A percentile compares a stretch with the other conserved stretches of the same genome.
These are phyloP conservation scores for Bombus ignitus DNA, from an alignment of 1,140 invertebrate species.

Conservation along the genomic window DNA sequence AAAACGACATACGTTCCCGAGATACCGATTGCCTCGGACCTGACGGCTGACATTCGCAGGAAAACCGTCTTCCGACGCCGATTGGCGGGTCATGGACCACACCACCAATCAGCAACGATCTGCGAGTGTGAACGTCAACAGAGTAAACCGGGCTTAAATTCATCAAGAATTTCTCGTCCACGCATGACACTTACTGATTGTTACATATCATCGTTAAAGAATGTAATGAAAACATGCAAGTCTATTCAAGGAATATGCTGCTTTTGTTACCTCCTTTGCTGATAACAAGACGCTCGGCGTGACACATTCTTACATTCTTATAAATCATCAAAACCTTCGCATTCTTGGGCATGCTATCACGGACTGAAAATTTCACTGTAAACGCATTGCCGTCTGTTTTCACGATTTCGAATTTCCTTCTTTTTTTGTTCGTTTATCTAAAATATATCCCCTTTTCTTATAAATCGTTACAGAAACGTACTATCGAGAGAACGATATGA, in stretches of 20 bases:
- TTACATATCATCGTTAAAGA: constrained; percentile 60
- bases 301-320: constrained; percentile 61
- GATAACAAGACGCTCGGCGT: constrained; percentile 43
- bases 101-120: constrained; percentile 50
- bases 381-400: constrained; percentile 49
- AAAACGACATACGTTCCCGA: constrained; percentile 53
- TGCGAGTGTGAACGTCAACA: constrained; percentile 64
- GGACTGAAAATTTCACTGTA: constrained; percentile 43
- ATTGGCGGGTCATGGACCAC: constrained; percentile 65
- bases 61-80: constrained; percentile 35
- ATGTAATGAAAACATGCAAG: constrained; percentile 52
- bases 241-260: constrained; percentile 13
- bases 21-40: constrained; percentile 44
- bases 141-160: constrained; percentile 62
- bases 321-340: constrained; percentile 25
- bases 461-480: constrained; percentile 21
- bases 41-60: constrained; percentile 65
- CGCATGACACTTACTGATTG: constrained; percentile 46
- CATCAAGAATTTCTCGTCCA: constrained; percentile 55
- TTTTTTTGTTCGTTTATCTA: neutral
- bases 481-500: constrained; percentile 14
- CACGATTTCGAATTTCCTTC: constrained; percentile 14
- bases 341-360: constrained; percentile 51
- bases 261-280: constrained; percentile 54
- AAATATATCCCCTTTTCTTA: neutral